A percentile compares a stretch with the other conserved stretches of the same genome.
phyloP scores from a whole-genome alignment of 2,888 invertebrate species.

The Physocephala rufipes region DNA sequence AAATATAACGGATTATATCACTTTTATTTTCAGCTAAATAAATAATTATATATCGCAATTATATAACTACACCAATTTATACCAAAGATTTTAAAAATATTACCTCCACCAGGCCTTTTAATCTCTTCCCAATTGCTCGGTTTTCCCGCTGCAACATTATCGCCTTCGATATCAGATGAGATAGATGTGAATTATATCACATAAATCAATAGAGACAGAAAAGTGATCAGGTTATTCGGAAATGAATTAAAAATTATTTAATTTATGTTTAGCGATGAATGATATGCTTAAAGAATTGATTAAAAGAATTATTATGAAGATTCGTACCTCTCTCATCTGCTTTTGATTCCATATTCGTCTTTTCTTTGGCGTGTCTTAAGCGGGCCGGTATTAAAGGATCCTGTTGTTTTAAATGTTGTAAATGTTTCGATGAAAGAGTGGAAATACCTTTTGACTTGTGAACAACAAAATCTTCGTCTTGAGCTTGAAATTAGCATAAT shows the following conservation, averaged over 20 bases:
- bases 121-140: slow-evolving; percentile 87
- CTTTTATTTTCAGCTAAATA: background rate
- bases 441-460: slow-evolving; percentile 82
- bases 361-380: slow-evolving; percentile 72
- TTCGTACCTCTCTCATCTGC: slow-evolving; percentile 74
- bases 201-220: too few species aligned
- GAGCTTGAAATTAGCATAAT: slow-evolving; percentile 7
- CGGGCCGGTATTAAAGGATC: slow-evolving; percentile 71
- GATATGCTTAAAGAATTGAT: slow-evolving; percentile 38
- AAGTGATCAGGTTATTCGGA: slow-evolving; percentile 14
- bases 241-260: slow-evolving; percentile 6
- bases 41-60: slow-evolving; percentile 16
- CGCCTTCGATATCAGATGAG: slow-evolving; percentile 51
- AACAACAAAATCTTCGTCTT: slow-evolving; percentile 73
- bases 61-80: slow-evolving; percentile 12
- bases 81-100: slow-evolving; percentile 37
- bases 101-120: slow-evolving; percentile 77
- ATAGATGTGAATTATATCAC: too few species aligned
- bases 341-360: slow-evolving; percentile 72
- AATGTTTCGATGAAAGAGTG: slow-evolving; percentile 74
- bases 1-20: too few species aligned
- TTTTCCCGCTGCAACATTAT: slow-evolving; percentile 78
- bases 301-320: slow-evolving; percentile 36
- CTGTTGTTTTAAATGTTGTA: slow-evolving; percentile 57
- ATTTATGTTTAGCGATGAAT: too few species aligned